These are phyloP conservation scores for Corella eumyota DNA, from an alignment of 23 tunicate genomes.

Conservation along the genomic window DNA sequence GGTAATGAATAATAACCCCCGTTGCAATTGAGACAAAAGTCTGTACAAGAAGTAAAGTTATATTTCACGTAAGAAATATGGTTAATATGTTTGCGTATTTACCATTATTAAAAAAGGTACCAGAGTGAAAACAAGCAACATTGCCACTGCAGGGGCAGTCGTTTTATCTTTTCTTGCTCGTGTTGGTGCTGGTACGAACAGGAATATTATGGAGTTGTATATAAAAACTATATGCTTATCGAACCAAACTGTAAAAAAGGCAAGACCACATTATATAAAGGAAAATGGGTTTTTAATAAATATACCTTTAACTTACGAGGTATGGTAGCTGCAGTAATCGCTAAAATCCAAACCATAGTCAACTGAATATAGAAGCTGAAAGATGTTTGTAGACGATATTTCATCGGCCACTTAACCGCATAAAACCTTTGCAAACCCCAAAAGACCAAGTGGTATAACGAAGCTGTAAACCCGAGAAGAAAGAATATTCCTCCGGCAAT, in stretches of 20 bases:
- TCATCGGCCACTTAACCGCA: constrained; percentile 22
- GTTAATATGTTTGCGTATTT: not conserved
- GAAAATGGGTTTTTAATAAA: too few species aligned
- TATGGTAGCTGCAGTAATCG: constrained; percentile 12
- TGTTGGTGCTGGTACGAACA: not conserved
- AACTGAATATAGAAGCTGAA: constrained; percentile 2
- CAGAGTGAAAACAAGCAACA: not conserved
- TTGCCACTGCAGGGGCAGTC: not conserved
- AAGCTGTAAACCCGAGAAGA: constrained; percentile 21
- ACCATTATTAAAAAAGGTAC: constrained; percentile 2
- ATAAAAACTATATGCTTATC: not conserved
- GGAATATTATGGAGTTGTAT: not conserved
- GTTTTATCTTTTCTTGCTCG: not conserved
- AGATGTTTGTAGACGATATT: constrained; percentile 3
- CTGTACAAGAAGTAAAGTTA: too few species aligned
- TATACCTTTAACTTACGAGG: constrained; percentile 10
- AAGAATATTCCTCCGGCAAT: constrained; percentile 21
- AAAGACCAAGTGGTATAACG: constrained; percentile 30
- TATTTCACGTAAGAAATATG: too few species aligned
- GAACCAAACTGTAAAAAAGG: constrained; percentile 4
- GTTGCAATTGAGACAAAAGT: too few species aligned
- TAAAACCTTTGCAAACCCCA: constrained; percentile 11
- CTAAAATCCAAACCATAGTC: constrained; percentile 16
- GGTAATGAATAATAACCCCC: too few species aligned
- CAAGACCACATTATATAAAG: too few species aligned